These are phyloP conservation scores for Hemichromis elongatus DNA, from an alignment of 2,113 vertebrate genomes.

Conservation along the genomic window DNA sequence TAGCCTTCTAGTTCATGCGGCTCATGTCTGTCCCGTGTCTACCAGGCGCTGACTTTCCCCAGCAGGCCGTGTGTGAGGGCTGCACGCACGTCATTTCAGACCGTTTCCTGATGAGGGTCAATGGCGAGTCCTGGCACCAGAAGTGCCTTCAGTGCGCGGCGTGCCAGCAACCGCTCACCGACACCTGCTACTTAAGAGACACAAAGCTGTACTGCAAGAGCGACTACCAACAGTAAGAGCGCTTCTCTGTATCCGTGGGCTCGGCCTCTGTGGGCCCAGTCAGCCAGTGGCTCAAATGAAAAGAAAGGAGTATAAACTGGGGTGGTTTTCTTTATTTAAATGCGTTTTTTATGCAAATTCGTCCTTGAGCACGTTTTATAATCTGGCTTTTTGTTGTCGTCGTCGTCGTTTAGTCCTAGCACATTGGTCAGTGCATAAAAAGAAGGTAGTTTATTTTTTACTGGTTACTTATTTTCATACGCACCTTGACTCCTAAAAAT, in stretches of 20 bases:
- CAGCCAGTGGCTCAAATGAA: background rate
- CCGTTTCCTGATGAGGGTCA: conserved; percentile 90
- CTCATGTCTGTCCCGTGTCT: background rate
- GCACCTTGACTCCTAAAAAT: background rate
- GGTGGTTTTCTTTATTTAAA: background rate
- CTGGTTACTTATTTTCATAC: background rate
- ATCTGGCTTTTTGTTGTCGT: background rate
- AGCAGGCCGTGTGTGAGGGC: conserved; percentile 82
- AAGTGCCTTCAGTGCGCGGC: conserved; percentile 87
- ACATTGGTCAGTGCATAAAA: background rate
- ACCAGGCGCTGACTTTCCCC: conserved; percentile 62
- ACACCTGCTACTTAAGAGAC: conserved; percentile 88
- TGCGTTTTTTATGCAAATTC: background rate
- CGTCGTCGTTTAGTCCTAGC: background rate
- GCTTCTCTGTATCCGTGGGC: background rate
- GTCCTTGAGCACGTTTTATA: background rate
- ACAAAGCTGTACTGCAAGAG: conserved; percentile 88
- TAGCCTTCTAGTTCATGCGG: background rate
- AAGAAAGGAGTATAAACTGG: background rate
- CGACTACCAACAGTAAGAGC: conserved; percentile 87
- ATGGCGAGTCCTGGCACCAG: conserved; percentile 90
- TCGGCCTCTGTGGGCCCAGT: background rate
- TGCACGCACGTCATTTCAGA: conserved; percentile 87
- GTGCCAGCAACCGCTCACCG: conserved; percentile 88
- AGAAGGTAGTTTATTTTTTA: background rate